Conservation (phyloP, 2,888 invertebrate species). For the Malthinus flaveolus region DNA sequence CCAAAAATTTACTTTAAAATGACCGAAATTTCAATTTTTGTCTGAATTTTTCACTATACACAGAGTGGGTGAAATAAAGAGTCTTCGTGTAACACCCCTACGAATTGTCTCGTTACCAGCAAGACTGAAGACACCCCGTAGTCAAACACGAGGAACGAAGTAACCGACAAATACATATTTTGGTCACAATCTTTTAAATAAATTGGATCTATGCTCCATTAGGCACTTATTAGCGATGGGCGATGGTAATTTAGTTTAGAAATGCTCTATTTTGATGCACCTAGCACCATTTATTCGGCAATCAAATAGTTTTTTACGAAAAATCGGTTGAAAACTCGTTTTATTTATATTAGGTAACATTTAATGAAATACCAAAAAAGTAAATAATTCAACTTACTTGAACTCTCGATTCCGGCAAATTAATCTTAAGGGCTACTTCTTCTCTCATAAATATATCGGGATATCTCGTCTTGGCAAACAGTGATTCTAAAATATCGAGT, state of each 20-base stretch:
- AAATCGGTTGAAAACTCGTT: not conserved
- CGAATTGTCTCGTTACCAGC: too few relatives aligned
- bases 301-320: not conserved
- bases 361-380: not conserved
- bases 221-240: too few relatives aligned
- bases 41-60: not conserved
- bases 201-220: too few relatives aligned
- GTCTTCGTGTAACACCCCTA: too few relatives aligned
- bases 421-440: conserved; percentile 97
- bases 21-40: not conserved
- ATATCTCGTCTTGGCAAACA: conserved; percentile 96
- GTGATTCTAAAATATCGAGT: conserved; percentile 88
- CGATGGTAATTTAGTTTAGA: too few relatives aligned
- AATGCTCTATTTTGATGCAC: not conserved
- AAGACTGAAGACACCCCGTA: too few relatives aligned
- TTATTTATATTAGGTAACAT: not conserved
- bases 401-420: conserved; percentile 94
- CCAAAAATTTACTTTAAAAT: not conserved
- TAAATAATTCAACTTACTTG: conserved; percentile 69
- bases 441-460: conserved; percentile 99
- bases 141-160: too few relatives aligned
- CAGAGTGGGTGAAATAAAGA: not conserved
- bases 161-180: too few relatives aligned
- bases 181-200: too few relatives aligned
- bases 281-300: not conserved